Evolutionary conservation across 64 coral and sea anemone genomes (phyloP).

Genomic region (Montipora cactus): DNA sequence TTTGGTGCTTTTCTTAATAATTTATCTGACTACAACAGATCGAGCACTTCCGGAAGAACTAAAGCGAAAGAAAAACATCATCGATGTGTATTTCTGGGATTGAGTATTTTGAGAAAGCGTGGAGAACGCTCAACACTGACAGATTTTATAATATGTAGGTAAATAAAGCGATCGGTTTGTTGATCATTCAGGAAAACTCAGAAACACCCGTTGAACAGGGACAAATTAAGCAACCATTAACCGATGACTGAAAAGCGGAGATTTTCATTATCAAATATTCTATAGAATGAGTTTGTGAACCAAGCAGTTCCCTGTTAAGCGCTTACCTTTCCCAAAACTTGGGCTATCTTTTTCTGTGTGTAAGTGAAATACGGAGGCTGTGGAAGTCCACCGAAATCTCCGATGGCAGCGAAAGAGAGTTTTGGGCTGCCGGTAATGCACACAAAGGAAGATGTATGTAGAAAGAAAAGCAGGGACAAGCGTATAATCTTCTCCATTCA

Average conservation of each 20-base stretch:
- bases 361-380: conserved; percentile 62
- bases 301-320: background rate
- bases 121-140: background rate
- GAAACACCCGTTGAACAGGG: conserved; percentile 11
- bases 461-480: conserved; percentile 51
- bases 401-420: conserved; percentile 75
- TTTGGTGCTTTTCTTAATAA: conserved; percentile 40
- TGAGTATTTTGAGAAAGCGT: background rate
- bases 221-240: conserved; percentile 2
- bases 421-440: conserved; percentile 12
- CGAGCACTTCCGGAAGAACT: conserved; percentile 6
- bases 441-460: conserved; percentile 35
- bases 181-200: background rate
- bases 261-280: background rate
- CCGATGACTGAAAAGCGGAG: background rate
- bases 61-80: background rate
- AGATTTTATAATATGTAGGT: background rate
- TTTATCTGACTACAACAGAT: conserved; percentile 1
- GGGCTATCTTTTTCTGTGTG: conserved; percentile 75
- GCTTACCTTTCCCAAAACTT: conserved; percentile 79
- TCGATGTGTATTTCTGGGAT: background rate
- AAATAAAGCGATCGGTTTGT: background rate
- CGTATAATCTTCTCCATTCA: conserved; percentile 75
- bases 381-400: conserved; percentile 78
- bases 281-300: background rate